Base-by-base conservation (phyloP, 2,888 invertebrate genomes). In the Apotomis capreana region DNA sequence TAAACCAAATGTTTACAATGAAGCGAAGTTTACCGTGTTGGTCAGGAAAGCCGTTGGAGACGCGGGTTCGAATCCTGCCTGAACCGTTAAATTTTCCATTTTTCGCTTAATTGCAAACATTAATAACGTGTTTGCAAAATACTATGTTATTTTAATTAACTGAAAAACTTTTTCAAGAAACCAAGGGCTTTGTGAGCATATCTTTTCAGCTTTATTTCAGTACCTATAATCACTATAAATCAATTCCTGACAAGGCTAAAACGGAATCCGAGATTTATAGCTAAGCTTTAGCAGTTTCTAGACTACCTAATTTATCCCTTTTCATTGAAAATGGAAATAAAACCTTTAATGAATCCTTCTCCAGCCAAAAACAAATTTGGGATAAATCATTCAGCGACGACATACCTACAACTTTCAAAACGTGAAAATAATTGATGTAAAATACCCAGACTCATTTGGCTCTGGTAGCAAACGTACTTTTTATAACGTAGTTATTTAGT, bases 391-490 rank as follows among this genome's bases (percentile, higher is more conserved):
- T 55, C 54, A 67, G 15, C 46, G 49, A 61, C 55, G 6, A 26
- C 62, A n/a, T 37, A 62, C 57, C 26, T 62, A 51, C 40, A 52
- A 40, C 26, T 70, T 59, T 58, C n/a, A 64, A 69, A 69, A 69
- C 62, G 51, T 26, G 51, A 61, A 71, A 71, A 61, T 57, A 68
- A 71, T 71, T 67, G 57, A 52, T 65, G 54, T 44, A 52, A 69
- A 46, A 65, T 49, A 37, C 40, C 62, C 49, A 67, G 64, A 70
- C 59, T 70, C 64, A 65, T 70, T 70, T 67, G 13, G 46, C 52
- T 15, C 46, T 46, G 55, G 54, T 61, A 61, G 55, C 61, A 57
- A 69, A 46, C 46, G 59, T 15, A 49, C 36, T 65, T 70, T 62
- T 61, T 57, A 70, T 51, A 55, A 46, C 65, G 40, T 26, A 61